Percentiles rank a stretch among this genome's conserved stretches.
phyloP scores from a whole-genome alignment of 1,140 invertebrate genomes.

The Diploscapter pachys region DNA sequence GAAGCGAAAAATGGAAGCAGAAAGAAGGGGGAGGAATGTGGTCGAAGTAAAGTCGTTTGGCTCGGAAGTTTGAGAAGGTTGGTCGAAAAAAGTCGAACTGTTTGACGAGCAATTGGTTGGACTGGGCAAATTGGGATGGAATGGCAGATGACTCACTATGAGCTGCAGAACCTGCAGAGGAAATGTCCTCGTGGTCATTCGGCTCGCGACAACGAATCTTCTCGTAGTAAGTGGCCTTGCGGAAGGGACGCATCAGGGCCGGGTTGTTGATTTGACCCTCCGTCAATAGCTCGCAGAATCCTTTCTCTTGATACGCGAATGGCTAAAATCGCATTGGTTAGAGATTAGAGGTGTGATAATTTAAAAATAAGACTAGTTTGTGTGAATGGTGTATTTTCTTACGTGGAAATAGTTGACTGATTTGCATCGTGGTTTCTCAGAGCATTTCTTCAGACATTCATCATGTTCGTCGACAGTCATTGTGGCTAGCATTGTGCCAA shows the following conservation, averaged over 20 bases:
- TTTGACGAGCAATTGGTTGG: not conserved
- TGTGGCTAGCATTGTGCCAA: conserved; percentile 57
- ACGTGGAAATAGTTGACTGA: conserved; percentile 55
- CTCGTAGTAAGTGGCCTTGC: conserved; percentile 55
- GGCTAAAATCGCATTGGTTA: conserved; percentile 12
- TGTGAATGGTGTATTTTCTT: no score
- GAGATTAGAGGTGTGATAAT: no score
- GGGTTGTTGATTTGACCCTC: conserved; percentile 56
- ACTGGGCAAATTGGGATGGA: not conserved
- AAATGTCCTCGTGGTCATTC: conserved; percentile 36
- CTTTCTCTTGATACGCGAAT: conserved; percentile 46
- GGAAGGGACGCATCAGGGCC: conserved; percentile 55
- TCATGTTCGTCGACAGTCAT: conserved; percentile 49
- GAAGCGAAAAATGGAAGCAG: no score
- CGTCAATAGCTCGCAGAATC: conserved; percentile 54
- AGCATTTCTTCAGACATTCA: conserved; percentile 50
- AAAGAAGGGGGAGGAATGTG: no score
- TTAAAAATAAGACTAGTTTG: no score
- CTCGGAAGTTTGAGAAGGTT: conserved; percentile 4
- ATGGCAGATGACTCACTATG: not conserved
- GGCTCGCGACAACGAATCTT: conserved; percentile 48
- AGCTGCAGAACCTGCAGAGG: not conserved
- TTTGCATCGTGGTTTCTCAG: conserved; percentile 47
- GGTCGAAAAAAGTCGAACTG: not conserved
- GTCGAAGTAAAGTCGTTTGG: no score